Conservation (phyloP, 1,140 invertebrate species). For the Dreissena polymorpha region DNA sequence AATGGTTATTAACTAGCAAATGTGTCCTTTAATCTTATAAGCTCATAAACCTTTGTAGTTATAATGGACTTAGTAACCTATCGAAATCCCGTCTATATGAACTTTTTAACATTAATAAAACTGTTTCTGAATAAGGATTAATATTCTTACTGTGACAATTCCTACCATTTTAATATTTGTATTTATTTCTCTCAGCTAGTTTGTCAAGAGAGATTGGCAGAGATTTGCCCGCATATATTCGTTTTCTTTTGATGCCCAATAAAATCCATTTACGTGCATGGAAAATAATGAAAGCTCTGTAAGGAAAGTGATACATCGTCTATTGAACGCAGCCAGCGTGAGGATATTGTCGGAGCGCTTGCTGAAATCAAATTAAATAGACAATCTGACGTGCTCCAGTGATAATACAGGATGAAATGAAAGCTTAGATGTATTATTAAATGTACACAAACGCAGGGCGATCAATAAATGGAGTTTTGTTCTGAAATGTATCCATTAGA, state of each 20-base stretch:
- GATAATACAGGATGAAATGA: conserved; percentile 52
- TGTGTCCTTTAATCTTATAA: too few species aligned
- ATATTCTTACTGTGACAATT: conserved; percentile 19
- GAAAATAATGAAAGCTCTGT: conserved; percentile 45
- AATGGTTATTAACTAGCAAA: too few species aligned
- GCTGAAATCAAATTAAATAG: conserved; percentile 57
- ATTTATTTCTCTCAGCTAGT: background rate
- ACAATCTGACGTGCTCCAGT: conserved; percentile 48
- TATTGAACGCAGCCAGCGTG: conserved; percentile 35
- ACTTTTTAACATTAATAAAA: conserved; percentile 4
- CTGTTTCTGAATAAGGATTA: background rate
- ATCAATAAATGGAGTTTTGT: conserved; percentile 44
- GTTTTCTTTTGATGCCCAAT: conserved; percentile 52
- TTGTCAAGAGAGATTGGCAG: background rate
- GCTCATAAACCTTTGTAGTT: too few species aligned
- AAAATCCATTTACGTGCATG: conserved; percentile 48
- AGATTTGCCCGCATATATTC: conserved; percentile 45
- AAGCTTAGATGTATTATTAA: conserved; percentile 60
- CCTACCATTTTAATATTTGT: too few species aligned
- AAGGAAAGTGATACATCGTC: conserved; percentile 43
- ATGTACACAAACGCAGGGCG: conserved; percentile 16
- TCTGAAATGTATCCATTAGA: conserved; percentile 32
- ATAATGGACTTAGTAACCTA: too few species aligned
- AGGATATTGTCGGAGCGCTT: conserved; percentile 49
- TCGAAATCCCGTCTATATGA: too few species aligned